Conservation (phyloP, 1,140 invertebrate species). For the Drosophila littoralis region DNA sequence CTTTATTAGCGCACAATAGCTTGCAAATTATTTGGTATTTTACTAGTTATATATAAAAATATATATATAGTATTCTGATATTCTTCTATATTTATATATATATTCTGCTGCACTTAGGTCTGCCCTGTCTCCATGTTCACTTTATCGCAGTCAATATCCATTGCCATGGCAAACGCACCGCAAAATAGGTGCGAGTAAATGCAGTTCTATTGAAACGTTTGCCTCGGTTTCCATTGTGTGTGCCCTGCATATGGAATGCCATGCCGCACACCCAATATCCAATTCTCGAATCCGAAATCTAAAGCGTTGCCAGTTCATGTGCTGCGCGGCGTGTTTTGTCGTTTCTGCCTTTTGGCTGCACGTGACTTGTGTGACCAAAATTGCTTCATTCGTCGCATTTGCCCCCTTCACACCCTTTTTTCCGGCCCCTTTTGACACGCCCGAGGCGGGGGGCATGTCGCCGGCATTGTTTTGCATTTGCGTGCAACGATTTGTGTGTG, state of each 20-base stretch:
- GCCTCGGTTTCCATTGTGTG: constrained; percentile 23
- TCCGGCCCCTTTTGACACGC: neutral
- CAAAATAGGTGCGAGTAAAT: constrained; percentile 15
- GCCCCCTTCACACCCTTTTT: neutral
- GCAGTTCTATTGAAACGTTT: constrained; percentile 20
- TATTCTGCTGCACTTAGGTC: too few relatives aligned
- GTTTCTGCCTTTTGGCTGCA: constrained; percentile 57
- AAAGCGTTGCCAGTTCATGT: constrained; percentile 12
- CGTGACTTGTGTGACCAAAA: constrained; percentile 70
- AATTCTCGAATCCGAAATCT: neutral
- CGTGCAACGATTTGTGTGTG: constrained; percentile 71
- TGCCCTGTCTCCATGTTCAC: neutral
- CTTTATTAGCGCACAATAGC: too few relatives aligned
- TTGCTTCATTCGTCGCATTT: constrained; percentile 8
- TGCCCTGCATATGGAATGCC: constrained; percentile 16
- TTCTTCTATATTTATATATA: too few relatives aligned
- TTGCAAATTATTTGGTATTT: too few relatives aligned
- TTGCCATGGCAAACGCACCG: neutral
- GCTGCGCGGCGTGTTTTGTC: constrained; percentile 67
- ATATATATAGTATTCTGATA: too few relatives aligned
- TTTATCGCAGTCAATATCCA: neutral
- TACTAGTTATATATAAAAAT: too few relatives aligned
- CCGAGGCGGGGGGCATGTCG: constrained; percentile 8
- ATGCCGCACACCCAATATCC: constrained; percentile 21
- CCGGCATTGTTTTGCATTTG: constrained; percentile 68